Evolutionary conservation across 2,113 vertebrate genomes (phyloP), one percentile per base, ranked within the genome.

Genomic region (Neotoma lepida): DNA sequence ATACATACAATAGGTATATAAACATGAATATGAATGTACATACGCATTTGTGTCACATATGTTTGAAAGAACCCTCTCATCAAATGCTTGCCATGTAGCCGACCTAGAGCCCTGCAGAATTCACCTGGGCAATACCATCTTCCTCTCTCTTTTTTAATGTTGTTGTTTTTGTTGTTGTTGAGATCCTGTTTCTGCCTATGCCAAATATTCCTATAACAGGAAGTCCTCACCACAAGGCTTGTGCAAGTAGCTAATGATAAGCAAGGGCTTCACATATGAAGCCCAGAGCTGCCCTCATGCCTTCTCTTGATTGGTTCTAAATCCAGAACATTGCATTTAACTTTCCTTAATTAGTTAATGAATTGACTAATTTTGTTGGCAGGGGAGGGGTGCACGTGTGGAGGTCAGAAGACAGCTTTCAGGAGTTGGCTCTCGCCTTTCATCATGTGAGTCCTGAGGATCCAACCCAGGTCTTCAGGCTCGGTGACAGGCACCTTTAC

Each of bases 221-320:
- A 26, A 93, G 15, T 39, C 87, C 80, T 14, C 15, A 26, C 15
- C 41, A 17, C 13, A 33, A 15, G 61, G 44, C 51, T 0, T 1
- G 5, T 13, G 28, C 68, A 54, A 30, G 70, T 5, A 3, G 14
- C 56, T 68, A 33, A 26, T 13, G 2, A 22, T 0, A 1, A 56
- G n/a, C n/a, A 33, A 12, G 2, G 0, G 15, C 6, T 35, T 33
- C 68, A n/a, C 33, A 33, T 33, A 0, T 2, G 30, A 35, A 56
- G 54, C 54, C 68, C 58, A 54, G 49, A 41, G 28, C 24, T 22
- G 15, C 35, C 14, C 51, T 7, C 46, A 14, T 41, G 4, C 56
- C 51, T 85, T 51, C 39, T 77, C 64, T 56, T 17, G n/a, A 28
- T 70, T 14, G 7, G 9, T 28, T 68, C 46, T 58, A 30, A 56